Evolutionary conservation across 2,797 vertebrate species (phyloP).

Genomic region (Hybognathus amarus): DNA sequence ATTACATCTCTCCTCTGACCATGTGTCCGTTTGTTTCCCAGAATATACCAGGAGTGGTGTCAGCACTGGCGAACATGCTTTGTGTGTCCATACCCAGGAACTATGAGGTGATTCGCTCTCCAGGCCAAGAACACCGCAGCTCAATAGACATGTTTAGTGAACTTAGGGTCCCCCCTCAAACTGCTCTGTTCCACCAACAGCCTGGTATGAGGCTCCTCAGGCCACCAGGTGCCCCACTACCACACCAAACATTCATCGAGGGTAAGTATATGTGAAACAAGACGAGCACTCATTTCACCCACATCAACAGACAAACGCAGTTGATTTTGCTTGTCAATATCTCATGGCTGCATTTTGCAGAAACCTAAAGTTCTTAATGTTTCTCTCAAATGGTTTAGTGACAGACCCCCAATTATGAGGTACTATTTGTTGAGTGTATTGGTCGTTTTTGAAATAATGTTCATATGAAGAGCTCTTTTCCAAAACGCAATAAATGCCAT

Average conservation of each 20-base stretch:
- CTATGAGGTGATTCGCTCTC: constrained; percentile 81
- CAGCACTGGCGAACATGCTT: constrained; percentile 88
- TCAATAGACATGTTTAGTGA: constrained; percentile 71
- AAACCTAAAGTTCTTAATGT: background rate
- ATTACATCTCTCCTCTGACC: background rate
- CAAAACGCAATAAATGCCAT: too few species aligned
- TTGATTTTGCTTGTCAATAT: constrained; percentile 15
- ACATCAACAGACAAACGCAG: background rate
- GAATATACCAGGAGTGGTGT: constrained; percentile 90
- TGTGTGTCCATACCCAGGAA: constrained; percentile 83
- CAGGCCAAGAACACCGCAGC: constrained; percentile 67
- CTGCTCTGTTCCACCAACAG: constrained; percentile 72
- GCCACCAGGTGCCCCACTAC: constrained; percentile 69
- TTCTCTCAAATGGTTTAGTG: constrained; percentile 18
- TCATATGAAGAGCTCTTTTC: too few species aligned
- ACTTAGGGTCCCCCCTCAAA: constrained; percentile 72
- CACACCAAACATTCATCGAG: constrained; percentile 55
- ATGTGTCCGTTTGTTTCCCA: constrained; percentile 62
- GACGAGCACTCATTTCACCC: background rate
- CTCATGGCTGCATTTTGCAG: background rate
- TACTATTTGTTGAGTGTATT: background rate
- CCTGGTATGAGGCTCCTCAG: constrained; percentile 69
- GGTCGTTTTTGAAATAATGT: background rate
- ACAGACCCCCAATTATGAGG: background rate
- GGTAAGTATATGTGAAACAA: constrained; percentile 18